A percentile compares a stretch with the other conserved stretches of the same genome.
Evolutionary conservation across 2,888 invertebrate genomes (phyloP).

Genomic region (Amiota mariae): DNA sequence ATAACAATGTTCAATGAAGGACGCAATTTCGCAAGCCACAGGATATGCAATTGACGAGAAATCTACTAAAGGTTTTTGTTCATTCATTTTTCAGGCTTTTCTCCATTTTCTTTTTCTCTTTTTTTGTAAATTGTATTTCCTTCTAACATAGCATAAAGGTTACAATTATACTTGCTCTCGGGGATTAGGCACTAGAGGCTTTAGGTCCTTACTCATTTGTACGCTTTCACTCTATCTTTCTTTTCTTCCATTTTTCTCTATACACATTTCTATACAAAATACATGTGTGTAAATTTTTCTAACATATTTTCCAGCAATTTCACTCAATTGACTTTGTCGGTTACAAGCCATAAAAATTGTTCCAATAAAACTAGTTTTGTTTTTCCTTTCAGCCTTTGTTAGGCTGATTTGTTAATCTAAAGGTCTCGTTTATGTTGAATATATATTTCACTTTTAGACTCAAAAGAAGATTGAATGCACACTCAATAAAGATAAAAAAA

Average conservation of each 20-base stretch:
- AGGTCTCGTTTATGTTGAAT: not conserved
- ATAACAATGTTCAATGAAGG: not conserved
- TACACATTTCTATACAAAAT: too few relatives aligned
- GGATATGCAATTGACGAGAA: slow-evolving; percentile 38
- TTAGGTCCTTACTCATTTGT: not conserved
- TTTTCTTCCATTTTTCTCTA: too few relatives aligned
- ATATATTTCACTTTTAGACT: not conserved
- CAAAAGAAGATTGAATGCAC: not conserved
- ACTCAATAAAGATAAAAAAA: not conserved
- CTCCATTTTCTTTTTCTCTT: not conserved
- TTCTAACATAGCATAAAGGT: slow-evolving; percentile 12
- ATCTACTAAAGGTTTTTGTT: not conserved
- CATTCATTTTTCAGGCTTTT: too few relatives aligned
- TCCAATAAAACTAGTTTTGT: not conserved
- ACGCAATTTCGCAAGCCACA: slow-evolving; percentile 36
- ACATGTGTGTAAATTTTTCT: slow-evolving; percentile 21
- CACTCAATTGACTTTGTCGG: slow-evolving; percentile 15
- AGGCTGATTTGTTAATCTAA: slow-evolving; percentile 4
- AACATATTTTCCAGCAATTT: slow-evolving; percentile 18
- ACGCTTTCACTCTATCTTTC: too few relatives aligned
- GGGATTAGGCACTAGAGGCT: slow-evolving; percentile 15
- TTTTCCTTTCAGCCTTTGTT: not conserved
- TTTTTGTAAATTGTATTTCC: not conserved
- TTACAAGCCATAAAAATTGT: not conserved
- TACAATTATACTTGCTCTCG: not conserved